Evolutionary conservation across 2,113 vertebrate genomes (phyloP).

Genomic region (Typhlomys cinereus): DNA sequence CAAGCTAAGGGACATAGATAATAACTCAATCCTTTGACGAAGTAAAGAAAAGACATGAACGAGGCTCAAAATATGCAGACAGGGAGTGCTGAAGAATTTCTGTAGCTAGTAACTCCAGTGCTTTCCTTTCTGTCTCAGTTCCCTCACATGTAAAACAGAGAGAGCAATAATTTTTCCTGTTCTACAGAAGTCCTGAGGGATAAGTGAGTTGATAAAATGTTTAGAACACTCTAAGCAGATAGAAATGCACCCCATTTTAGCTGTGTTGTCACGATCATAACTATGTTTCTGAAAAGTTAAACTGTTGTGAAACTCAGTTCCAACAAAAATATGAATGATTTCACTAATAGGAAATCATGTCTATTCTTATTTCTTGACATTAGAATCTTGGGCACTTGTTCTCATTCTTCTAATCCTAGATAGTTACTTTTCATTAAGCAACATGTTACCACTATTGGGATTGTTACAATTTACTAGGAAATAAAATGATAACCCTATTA

Average conservation of each 20-base stretch:
- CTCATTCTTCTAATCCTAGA: neutral
- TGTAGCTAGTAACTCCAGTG: neutral
- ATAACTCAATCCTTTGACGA: neutral
- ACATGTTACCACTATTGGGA: neutral
- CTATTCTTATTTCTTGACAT: neutral
- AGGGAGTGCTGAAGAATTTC: neutral
- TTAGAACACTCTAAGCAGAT: neutral
- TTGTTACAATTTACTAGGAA: constrained; percentile 3
- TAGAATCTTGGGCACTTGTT: neutral
- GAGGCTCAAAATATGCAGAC: neutral
- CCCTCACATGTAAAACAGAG: neutral
- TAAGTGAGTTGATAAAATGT: neutral
- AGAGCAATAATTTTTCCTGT: neutral
- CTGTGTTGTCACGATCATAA: neutral
- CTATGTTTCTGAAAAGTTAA: neutral
- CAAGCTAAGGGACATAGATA: neutral
- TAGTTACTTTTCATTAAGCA: neutral
- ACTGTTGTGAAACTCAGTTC: neutral
- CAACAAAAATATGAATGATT: neutral
- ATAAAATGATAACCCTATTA: neutral
- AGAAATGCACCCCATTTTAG: neutral
- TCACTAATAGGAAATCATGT: neutral
- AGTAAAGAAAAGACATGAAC: neutral
- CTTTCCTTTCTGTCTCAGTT: neutral
- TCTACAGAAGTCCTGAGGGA: neutral